Evolutionary conservation across 1,140 invertebrate genomes (phyloP), one percentile per base, ranked within the genome.

Genomic region (Leptinotarsa lineolata): DNA sequence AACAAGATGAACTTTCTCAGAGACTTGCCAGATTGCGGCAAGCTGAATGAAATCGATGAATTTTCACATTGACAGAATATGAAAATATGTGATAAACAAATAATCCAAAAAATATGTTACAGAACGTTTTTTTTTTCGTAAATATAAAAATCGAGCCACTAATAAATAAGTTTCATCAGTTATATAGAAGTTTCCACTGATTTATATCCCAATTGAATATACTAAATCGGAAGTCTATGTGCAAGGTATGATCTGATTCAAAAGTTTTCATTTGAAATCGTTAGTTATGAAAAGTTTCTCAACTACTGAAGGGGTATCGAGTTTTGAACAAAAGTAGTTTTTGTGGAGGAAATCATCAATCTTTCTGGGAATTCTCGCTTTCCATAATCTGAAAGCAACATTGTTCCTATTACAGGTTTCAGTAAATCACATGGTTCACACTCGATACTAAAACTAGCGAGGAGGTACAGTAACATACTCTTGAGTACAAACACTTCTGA

Each of bases 1-100:
- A 98, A 83, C 95, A 98, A 86, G 97, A 99, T 85, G 97, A 99
- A 84, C 87, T 99, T 0, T 95, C 97, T 21, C 95, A 98, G 84
- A 87, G 97, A 85, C 87, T 99, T 69, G 97, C 97, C n/a, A 91
- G 94, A 83, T 88, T 99, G 72, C 87, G 97, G 78, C 93, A 96
- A 83, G 85, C 90, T 0, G 90, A 91, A 85, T 91, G 90, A 74
- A 73, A 66, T 61, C 3, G 20, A 54, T 69, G 39, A 44, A 3
- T 69, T 72, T 21, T 44, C 15, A 30, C 24, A 6, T 22, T 22
- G 61, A 21, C n/a, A 21, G 16, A 64, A 22, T 20, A 64, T 22
- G 21, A 8, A 22, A 64, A 22, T 64, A 64, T 64, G 61, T 54
- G 48, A 54, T 54, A 54, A 15, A n/a, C 48, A 15, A 15, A 16